Conservation (phyloP, 2,797 vertebrate species). For the Rhinoraja longicauda region DNA sequence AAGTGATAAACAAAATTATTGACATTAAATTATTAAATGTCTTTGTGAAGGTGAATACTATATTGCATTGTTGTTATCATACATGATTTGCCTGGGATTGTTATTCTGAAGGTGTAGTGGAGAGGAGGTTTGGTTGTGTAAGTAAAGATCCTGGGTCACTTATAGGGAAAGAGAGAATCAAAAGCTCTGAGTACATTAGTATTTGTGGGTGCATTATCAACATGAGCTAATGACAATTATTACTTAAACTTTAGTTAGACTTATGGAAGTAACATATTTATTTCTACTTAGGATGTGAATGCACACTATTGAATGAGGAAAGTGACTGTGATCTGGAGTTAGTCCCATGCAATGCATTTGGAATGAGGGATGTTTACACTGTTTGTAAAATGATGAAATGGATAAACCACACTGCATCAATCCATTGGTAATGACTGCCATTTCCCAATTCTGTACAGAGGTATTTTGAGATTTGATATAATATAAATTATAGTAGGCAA, state of each 20-base stretch:
- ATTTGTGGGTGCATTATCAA: background rate
- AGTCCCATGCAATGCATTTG: background rate
- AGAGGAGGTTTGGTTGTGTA: background rate
- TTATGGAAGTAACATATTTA: slow-evolving; percentile 47
- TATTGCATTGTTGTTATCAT: background rate
- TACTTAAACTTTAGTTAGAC: slow-evolving; percentile 43
- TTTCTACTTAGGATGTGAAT: slow-evolving; percentile 48
- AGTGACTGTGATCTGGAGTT: slow-evolving; percentile 16
- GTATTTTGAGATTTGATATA: background rate
- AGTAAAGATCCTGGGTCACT: background rate
- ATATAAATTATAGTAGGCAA: too few relatives aligned
- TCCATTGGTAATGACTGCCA: background rate
- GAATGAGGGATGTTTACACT: background rate
- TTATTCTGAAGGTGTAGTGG: background rate
- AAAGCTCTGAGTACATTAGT: background rate
- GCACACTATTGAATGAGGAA: slow-evolving; percentile 43
- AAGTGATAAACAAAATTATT: background rate
- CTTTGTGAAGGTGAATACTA: background rate
- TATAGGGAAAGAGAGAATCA: background rate
- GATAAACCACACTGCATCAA: background rate
- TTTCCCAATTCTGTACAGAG: background rate
- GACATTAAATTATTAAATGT: background rate
- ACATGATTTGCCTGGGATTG: background rate
- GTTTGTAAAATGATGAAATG: background rate
- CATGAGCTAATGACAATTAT: slow-evolving; percentile 39